A percentile compares a stretch with the other conserved stretches of the same genome.
Evolutionary conservation across 2,113 vertebrate species (phyloP).

Genomic region (Chinchilla lanigera): DNA sequence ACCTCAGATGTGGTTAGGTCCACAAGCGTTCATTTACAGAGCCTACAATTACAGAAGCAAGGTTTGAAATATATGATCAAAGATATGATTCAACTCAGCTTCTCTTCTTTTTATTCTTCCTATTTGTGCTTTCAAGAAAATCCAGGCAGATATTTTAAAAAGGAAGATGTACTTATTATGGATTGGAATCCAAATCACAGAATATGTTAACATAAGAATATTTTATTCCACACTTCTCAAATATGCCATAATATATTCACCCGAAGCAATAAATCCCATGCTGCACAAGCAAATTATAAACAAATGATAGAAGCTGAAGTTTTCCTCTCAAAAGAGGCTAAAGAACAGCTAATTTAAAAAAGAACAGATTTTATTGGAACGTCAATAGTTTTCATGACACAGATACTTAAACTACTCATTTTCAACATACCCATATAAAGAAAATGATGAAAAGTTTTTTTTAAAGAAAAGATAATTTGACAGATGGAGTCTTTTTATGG

Average conservation of each 20-base stretch:
- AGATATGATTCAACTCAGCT: background rate
- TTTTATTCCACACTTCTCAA: constrained; percentile 74
- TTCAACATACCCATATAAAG: constrained; percentile 77
- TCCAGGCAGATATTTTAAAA: constrained; percentile 67
- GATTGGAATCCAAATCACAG: constrained; percentile 77
- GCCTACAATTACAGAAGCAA: constrained; percentile 15
- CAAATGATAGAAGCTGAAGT: constrained; percentile 71
- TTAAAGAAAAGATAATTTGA: constrained; percentile 81
- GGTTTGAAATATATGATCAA: background rate
- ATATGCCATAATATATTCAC: constrained; percentile 76
- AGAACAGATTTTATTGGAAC: constrained; percentile 81
- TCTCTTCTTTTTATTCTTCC: constrained; percentile 30
- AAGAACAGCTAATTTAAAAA: constrained; percentile 79
- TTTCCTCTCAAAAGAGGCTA: constrained; percentile 74
- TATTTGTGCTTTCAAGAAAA: constrained; percentile 69
- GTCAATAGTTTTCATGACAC: constrained; percentile 82
- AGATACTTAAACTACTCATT: constrained; percentile 79
- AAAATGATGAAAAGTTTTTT: constrained; percentile 78
- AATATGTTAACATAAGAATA: constrained; percentile 73
- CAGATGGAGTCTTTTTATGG: constrained; percentile 84
- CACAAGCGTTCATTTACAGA: background rate
- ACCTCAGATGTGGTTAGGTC: background rate
- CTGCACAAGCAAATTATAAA: constrained; percentile 74
- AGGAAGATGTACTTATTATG: constrained; percentile 74
- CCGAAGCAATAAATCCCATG: constrained; percentile 71